Base-by-base conservation (phyloP, 1,140 invertebrate genomes). In the Sogatella furcifera region DNA sequence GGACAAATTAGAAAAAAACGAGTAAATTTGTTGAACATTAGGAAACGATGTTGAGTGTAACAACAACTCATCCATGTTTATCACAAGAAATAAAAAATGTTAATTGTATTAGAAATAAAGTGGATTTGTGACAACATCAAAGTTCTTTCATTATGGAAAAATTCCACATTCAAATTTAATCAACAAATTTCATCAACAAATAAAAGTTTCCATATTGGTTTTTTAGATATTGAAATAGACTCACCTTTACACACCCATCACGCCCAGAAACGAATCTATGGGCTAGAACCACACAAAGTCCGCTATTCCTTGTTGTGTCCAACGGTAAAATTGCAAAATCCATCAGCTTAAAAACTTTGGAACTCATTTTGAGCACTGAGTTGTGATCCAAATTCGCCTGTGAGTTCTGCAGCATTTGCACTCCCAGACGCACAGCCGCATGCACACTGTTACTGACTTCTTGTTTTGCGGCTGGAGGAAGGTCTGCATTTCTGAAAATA, bases 261-360 rank as follows among this genome's bases (percentile, higher is more conserved):
- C 52, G 10, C 9, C 61, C 57, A 41, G 55, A 57, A 17, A 24
- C 55, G 15, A 55, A 11, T 57, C 46, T 60, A 19, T 59, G 41
- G 24, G 62, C 31, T 15, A 63, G 42, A 1, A 70, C 43, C 0
- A 67, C 21, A 22, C 66, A 52, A 42, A 66, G 62, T 5, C 58
- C 64, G 59, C 64, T 65, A 28, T 65, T 68, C 21, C 56, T 61
- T 53, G 64, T 65, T 11, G 65, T 70, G 38, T 70, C 67, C 60
- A 68, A 61, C 3, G 68, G 67, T 1, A 66, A 31, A 17, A 65
- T 64, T 9, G 22, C 24, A 43, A 55, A 57, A 6, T 66, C 58
- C 2, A 68, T 34, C 14, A 68, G 60, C 28, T 57, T 62, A 8
- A 24, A 8, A 22, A 21, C 15, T 44, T 49, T 49, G 6, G 15